phyloP scores from a whole-genome alignment of 2,888 invertebrate species.

The Erebia epiphron region DNA sequence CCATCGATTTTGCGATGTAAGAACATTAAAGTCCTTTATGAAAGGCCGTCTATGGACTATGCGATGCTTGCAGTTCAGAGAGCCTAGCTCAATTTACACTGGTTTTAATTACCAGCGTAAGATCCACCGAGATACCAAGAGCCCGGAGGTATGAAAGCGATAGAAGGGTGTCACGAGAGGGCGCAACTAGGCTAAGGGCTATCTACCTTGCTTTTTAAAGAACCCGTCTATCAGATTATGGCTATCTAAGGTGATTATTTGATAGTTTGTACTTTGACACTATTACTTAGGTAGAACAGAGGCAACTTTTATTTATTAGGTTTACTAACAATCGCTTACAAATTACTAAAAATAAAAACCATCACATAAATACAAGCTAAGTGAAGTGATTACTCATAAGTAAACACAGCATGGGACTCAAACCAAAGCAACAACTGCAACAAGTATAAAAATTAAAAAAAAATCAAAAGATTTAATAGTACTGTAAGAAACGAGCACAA shows the following conservation, averaged over 20 bases:
- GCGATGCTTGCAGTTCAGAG: constrained; percentile 35
- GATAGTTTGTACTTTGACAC: constrained; percentile 1
- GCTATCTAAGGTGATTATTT: constrained; percentile 22
- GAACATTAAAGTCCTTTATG: constrained; percentile 41
- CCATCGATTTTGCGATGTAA: constrained; percentile 32
- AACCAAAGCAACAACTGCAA: too few relatives aligned
- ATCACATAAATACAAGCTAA: too few relatives aligned
- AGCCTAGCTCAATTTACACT: constrained; percentile 30
- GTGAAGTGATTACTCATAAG: too few relatives aligned
- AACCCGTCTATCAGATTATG: constrained; percentile 30
- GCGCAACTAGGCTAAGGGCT: constrained; percentile 72
- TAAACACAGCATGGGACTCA: too few relatives aligned
- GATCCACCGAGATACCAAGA: constrained; percentile 40
- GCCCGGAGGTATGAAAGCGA: constrained; percentile 48
- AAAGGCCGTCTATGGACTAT: constrained; percentile 38
- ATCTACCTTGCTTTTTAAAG: constrained; percentile 54
- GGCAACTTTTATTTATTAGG: too few relatives aligned
- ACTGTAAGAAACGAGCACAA: too few relatives aligned
- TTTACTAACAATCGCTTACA: too few relatives aligned
- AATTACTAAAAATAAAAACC: too few relatives aligned
- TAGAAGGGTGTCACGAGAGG: constrained; percentile 52
- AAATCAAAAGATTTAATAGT: too few relatives aligned
- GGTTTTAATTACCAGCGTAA: constrained; percentile 31
- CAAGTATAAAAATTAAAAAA: too few relatives aligned
- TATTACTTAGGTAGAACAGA: neutral